Evolutionary conservation across 2,113 vertebrate genomes (phyloP).

Genomic region (Psittacara wagleri): DNA sequence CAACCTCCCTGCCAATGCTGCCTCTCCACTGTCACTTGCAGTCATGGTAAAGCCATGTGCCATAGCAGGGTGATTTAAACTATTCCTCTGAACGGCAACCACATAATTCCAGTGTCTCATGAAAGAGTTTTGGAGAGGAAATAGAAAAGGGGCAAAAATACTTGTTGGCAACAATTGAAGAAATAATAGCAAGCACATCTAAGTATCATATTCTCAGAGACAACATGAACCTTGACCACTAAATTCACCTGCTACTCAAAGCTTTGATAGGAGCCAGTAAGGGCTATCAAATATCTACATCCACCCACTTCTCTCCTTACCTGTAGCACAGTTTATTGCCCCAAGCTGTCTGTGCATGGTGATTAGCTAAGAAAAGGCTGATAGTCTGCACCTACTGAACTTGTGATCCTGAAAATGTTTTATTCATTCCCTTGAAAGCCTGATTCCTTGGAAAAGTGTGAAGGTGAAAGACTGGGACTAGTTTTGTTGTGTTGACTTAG

Average conservation of each 20-base stretch:
- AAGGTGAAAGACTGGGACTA: not conserved
- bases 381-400: not conserved
- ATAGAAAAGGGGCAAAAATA: not conserved
- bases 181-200: not conserved
- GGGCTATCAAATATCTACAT: not conserved
- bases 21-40: not conserved
- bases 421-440: not conserved
- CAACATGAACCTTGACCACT: not conserved
- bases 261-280: not conserved
- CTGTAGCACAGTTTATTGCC: not conserved
- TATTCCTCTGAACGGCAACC: not conserved
- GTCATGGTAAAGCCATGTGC: accelerated
- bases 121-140: not conserved
- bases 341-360: not conserved
- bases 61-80: not conserved
- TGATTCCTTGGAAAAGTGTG: not conserved
- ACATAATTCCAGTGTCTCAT: not conserved
- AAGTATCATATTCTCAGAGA: not conserved
- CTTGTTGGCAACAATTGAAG: not conserved
- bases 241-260: not conserved
- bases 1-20: not conserved
- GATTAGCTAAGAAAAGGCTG: not conserved
- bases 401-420: not conserved
- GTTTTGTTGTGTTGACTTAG: not conserved
- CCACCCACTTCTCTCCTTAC: not conserved